Evolutionary conservation across 2,888 invertebrate species (phyloP).

Genomic region (Euzophera pinguis): DNA sequence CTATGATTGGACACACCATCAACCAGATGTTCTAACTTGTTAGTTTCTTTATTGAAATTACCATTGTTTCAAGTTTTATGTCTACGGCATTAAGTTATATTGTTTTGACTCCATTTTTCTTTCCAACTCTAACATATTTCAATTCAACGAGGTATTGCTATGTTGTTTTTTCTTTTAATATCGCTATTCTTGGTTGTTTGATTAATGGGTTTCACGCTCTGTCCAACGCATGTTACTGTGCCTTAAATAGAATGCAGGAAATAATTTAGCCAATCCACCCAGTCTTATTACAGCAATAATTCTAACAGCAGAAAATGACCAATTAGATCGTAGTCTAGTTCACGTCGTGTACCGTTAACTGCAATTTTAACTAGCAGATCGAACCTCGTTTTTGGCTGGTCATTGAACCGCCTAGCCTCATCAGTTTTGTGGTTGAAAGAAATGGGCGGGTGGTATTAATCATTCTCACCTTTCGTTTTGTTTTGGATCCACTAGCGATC

Average conservation of each 20-base stretch:
- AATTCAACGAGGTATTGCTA: neutral
- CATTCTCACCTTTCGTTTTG: constrained; percentile 9
- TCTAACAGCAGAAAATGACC: constrained; percentile 8
- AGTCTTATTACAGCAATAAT: neutral
- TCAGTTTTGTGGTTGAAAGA: constrained; percentile 9
- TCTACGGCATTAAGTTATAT: neutral
- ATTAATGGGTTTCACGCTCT: neutral
- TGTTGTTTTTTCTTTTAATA: neutral
- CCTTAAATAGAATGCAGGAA: neutral
- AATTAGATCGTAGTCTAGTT: constrained; percentile 40
- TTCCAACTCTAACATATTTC: neutral
- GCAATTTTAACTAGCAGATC: constrained; percentile 38
- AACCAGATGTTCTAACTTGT: constrained; percentile 1
- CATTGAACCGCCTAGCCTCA: constrained; percentile 34
- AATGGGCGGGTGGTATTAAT: constrained; percentile 12
- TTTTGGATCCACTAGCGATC: neutral
- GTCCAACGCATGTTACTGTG: neutral
- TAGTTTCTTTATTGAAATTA: neutral
- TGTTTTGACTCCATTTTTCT: neutral
- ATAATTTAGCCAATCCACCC: neutral
- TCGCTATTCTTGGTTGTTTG: neutral
- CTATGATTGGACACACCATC: neutral
- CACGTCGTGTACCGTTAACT: constrained; percentile 47
- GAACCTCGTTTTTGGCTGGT: constrained; percentile 47
- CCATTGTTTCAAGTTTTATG: neutral